These are phyloP conservation scores for Acanthurus lineatus DNA, from an alignment of 2,797 vertebrate genomes.

Conservation along the genomic window DNA sequence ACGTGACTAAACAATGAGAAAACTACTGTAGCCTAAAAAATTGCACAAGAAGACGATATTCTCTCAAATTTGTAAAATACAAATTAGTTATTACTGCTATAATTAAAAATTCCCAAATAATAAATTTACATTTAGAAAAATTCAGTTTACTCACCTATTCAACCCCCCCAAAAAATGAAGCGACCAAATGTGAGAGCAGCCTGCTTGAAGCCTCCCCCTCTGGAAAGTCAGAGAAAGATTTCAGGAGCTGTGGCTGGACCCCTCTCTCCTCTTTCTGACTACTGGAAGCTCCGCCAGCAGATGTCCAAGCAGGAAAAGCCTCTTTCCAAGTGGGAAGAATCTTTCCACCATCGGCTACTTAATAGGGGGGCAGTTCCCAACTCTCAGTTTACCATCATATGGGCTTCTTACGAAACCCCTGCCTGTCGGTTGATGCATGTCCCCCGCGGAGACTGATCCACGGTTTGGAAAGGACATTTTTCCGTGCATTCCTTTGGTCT, in stretches of 20 bases:
- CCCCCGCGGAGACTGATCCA: conserved; percentile 59
- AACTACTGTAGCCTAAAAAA: neutral
- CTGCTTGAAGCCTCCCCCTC: conserved; percentile 69
- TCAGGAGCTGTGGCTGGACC: conserved; percentile 72
- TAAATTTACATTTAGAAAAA: neutral
- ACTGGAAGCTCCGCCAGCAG: conserved; percentile 79
- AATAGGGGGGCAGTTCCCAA: conserved; percentile 95
- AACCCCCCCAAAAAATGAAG: conserved; percentile 41
- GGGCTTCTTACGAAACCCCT: conserved; percentile 91
- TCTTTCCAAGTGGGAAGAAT: conserved; percentile 93
- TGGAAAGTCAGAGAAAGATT: conserved; percentile 54
- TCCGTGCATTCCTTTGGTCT: conserved; percentile 88
- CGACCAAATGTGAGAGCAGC: conserved; percentile 51
- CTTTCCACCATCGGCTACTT: conserved; percentile 93
- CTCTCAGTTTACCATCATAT: conserved; percentile 88
- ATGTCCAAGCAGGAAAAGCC: conserved; percentile 88
- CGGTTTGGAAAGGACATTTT: conserved; percentile 89
- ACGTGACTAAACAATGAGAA: neutral
- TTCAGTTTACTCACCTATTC: conserved; percentile 66
- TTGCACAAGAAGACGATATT: neutral
- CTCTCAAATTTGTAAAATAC: neutral
- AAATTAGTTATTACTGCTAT: neutral
- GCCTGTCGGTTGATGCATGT: conserved; percentile 87
- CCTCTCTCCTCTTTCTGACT: conserved; percentile 74
- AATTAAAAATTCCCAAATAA: neutral